Evolutionary conservation across 2,113 vertebrate species (phyloP).

Genomic region (Leptodactylus fuscus): DNA sequence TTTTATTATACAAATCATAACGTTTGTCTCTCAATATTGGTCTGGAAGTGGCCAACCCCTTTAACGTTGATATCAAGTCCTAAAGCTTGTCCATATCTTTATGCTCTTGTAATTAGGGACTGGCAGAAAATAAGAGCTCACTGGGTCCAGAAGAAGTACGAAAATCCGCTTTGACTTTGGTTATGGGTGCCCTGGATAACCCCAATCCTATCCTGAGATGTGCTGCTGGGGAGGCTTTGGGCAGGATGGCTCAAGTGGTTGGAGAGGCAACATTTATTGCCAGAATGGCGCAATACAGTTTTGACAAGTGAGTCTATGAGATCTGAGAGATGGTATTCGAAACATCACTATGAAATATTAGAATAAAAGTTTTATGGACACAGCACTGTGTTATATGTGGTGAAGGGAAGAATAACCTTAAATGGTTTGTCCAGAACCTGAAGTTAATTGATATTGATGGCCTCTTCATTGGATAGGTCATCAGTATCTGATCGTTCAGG

Average conservation of each 20-base stretch:
- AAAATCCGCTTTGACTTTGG: constrained; percentile 93
- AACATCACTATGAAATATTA: not conserved
- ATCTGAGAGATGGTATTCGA: not conserved
- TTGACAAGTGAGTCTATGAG: constrained; percentile 88
- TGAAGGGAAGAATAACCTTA: not conserved
- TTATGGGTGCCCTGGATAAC: constrained; percentile 97
- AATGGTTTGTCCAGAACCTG: not conserved
- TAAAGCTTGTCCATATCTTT: not conserved
- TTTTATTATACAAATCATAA: too few species aligned
- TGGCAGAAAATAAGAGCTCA: constrained; percentile 98
- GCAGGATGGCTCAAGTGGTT: constrained; percentile 98
- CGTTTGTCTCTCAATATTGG: too few species aligned
- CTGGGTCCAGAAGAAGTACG: constrained; percentile 97
- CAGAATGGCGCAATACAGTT: constrained; percentile 97
- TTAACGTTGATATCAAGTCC: not conserved
- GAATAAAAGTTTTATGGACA: not conserved
- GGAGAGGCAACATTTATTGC: constrained; percentile 97
- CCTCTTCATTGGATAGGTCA: too few species aligned
- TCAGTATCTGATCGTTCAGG: too few species aligned
- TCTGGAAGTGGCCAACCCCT: too few species aligned
- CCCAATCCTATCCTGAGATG: constrained; percentile 96
- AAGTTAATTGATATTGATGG: too few species aligned
- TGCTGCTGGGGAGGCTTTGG: constrained; percentile 95
- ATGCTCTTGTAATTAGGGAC: constrained; percentile 78
- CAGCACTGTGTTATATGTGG: not conserved